Base-by-base conservation (phyloP, 2,113 vertebrate genomes). In the Herpetotheres cachinnans region DNA sequence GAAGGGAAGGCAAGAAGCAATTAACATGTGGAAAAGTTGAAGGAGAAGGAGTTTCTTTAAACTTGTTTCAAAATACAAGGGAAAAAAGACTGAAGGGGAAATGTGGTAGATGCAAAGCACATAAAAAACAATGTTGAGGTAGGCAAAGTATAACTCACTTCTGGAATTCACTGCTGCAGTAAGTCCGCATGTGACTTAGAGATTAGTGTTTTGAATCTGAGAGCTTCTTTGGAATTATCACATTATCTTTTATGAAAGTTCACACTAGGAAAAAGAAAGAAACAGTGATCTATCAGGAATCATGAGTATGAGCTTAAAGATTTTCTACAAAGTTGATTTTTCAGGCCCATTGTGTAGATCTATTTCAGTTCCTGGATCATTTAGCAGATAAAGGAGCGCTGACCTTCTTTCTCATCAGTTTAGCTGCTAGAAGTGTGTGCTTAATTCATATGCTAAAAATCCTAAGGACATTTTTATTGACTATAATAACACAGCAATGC, bases 381-480 rank as follows among this genome's bases (percentile, higher is more conserved):
- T 89, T 94, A 94, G 11, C 49, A 92, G 38, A 79, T 54, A 91
- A 78, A 92, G 30, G 14, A 84, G 36, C 67, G 87, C 46, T 80
- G 56, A 85, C 70, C 58, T 91, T 81, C 47, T 81, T 74, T 84
- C 72, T 87, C 5, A 3, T 38, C 27, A 54, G 34, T 92, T 93
- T 79, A 76, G 55, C 24, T 89, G 40, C 27, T 56, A 55, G 59
- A 67, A 82, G 11, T 7, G 7, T 69, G 17, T 49, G n/a, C 16
- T 82, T 91, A 79, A 85, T 82, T 89, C 86, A 73, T 36, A 82
- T 46, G 22, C 16, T 89, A 87, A 96, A 92, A 91, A 74, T 91
- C 32, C 40, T 82, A 77, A 85, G 22, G 54, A 76, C 22, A 27
- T 69, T 90, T 90, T 85, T 89, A 79, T 34, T 91, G 61, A 82